Conservation (phyloP, 37 sponge, comb jelly and placozoan genomes). For the Oopsacas minuta region DNA sequence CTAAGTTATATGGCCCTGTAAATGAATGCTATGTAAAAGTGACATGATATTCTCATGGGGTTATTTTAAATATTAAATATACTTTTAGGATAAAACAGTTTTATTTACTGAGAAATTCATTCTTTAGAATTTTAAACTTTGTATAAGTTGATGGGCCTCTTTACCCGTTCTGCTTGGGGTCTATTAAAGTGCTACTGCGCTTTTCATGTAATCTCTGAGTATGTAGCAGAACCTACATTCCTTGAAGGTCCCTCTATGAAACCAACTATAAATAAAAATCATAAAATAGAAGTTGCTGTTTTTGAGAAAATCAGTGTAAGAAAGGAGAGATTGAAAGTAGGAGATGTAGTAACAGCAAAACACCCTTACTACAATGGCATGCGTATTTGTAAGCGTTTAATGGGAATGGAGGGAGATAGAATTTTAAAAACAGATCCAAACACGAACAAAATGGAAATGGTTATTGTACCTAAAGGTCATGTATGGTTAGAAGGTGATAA, state of each 20-base stretch:
- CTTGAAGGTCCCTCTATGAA: constrained; percentile 6
- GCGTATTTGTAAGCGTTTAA: neutral
- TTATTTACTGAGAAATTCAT: too few species aligned
- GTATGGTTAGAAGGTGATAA: constrained; percentile 2
- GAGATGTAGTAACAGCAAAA: neutral
- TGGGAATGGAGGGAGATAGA: constrained; percentile 15
- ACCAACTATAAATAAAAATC: neutral
- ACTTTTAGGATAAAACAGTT: too few species aligned
- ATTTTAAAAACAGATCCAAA: neutral
- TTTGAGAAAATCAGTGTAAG: constrained; percentile 5
- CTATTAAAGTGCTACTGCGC: neutral
- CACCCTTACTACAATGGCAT: neutral
- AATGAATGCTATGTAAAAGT: neutral
- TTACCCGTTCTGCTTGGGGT: neutral
- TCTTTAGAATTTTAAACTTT: too few species aligned
- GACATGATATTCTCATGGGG: too few species aligned
- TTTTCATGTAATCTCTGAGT: neutral
- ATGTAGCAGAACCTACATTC: neutral
- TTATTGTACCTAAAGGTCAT: neutral
- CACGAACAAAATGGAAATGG: neutral
- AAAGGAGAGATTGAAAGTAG: constrained; percentile 1
- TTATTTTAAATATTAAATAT: too few species aligned
- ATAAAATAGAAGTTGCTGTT: neutral
- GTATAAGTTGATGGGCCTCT: neutral
- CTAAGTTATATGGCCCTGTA: neutral